Conservation (phyloP, 2,113 vertebrate species). For the Arizona elegans region DNA sequence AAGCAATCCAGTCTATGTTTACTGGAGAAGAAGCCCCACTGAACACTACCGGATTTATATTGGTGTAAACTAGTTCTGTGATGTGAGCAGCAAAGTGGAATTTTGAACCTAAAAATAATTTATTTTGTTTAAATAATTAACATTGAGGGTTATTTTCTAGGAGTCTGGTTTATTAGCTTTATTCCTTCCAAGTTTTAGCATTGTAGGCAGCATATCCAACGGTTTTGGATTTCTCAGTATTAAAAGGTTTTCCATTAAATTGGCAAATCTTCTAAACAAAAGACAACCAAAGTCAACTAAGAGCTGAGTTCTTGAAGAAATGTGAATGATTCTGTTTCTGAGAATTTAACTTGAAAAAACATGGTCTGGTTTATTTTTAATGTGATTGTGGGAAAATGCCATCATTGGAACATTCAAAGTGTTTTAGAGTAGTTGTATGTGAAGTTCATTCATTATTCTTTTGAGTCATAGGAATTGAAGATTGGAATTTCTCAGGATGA, state of each 20-base stretch:
- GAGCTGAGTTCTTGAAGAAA: slow-evolving; percentile 6
- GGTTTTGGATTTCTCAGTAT: slow-evolving; percentile 19
- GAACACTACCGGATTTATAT: not conserved
- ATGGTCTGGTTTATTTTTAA: not conserved
- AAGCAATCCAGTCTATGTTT: not conserved
- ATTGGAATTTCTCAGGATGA: not conserved
- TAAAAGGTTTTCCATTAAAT: not conserved
- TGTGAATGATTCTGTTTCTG: slow-evolving; percentile 1
- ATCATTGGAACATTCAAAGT: not conserved
- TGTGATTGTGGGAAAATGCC: not conserved
- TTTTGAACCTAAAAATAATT: slow-evolving; percentile 23
- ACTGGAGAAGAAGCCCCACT: not conserved
- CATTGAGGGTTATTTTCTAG: not conserved
- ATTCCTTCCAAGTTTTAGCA: slow-evolving; percentile 7
- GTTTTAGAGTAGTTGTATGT: not conserved
- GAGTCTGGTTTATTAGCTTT: slow-evolving; percentile 37
- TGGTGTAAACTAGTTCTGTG: not conserved
- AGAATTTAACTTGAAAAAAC: not conserved
- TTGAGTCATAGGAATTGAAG: not conserved
- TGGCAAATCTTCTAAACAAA: not conserved
- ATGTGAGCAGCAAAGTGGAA: not conserved
- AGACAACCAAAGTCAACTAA: not conserved
- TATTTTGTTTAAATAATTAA: slow-evolving; percentile 11
- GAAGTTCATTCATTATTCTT: not conserved
- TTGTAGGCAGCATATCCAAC: slow-evolving; percentile 10